Percentiles rank a stretch among this genome's conserved stretches.
Conservation (phyloP, 2,113 vertebrate species). For the Spilogale gracilis region DNA sequence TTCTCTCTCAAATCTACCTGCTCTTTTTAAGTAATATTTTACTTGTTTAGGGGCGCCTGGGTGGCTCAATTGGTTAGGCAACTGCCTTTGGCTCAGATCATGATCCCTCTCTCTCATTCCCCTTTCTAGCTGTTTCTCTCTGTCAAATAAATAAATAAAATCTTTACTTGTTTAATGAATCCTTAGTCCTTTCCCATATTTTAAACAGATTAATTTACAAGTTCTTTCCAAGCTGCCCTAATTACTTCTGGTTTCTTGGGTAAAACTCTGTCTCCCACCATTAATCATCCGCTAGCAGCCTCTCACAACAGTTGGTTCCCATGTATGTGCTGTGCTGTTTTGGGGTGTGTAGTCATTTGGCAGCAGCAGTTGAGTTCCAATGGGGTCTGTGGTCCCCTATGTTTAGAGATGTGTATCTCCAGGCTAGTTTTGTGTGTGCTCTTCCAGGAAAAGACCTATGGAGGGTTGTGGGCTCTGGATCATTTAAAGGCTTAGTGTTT, state of each 20-base stretch:
- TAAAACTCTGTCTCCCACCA: neutral
- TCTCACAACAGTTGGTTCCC: neutral
- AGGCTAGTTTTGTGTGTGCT: neutral
- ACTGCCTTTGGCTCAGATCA: too few species aligned
- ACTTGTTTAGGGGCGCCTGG: neutral
- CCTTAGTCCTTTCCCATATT: constrained; percentile 31
- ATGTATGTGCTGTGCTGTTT: neutral
- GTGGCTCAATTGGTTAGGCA: too few species aligned
- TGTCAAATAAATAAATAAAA: too few species aligned
- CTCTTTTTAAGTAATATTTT: constrained; percentile 48
- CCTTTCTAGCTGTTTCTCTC: too few species aligned
- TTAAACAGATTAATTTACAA: constrained; percentile 36
- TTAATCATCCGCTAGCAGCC: neutral
- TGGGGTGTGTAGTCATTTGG: neutral
- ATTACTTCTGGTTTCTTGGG: neutral
- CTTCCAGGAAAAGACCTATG: neutral
- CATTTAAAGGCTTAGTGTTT: constrained; percentile 30
- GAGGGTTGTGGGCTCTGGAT: neutral
- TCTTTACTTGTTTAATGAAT: constrained; percentile 43
- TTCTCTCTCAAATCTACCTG: constrained; percentile 17
- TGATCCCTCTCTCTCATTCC: too few species aligned
- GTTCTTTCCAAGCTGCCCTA: constrained; percentile 2
- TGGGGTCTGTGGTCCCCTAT: neutral
- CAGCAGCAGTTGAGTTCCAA: neutral
- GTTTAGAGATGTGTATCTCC: neutral